These are phyloP conservation scores for Coleophora flavipennella DNA, from an alignment of 2,888 invertebrate genomes.

Conservation along the genomic window DNA sequence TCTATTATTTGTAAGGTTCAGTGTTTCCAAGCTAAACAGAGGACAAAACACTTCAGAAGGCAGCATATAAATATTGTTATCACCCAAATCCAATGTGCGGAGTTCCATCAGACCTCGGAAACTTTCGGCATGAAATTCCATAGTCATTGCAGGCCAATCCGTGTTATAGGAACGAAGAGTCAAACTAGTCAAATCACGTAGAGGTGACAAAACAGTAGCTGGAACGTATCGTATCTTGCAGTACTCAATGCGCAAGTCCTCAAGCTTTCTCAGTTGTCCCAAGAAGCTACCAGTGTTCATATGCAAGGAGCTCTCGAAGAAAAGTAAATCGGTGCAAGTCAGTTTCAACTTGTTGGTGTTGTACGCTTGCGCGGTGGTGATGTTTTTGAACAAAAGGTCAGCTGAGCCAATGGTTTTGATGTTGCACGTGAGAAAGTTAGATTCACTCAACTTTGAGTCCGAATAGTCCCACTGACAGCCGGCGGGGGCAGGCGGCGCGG, in stretches of 20 bases:
- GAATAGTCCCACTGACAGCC: slow-evolving; percentile 83
- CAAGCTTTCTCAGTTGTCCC: slow-evolving; percentile 77
- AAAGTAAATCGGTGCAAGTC: slow-evolving; percentile 81
- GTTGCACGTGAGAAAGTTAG: slow-evolving; percentile 77
- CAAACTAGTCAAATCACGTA: slow-evolving; percentile 78
- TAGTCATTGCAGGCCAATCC: slow-evolving; percentile 85
- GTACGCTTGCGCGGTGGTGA: slow-evolving; percentile 80
- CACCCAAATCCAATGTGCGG: slow-evolving; percentile 78
- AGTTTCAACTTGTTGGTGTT: slow-evolving; percentile 78
- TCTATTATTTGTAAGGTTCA: slow-evolving; percentile 84
- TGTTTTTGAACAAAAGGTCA: slow-evolving; percentile 78
- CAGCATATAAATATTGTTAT: slow-evolving; percentile 83
- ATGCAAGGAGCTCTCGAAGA: slow-evolving; percentile 81
- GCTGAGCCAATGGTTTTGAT: slow-evolving; percentile 81
- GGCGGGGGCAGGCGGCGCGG: slow-evolving; percentile 75
- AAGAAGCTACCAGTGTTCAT: slow-evolving; percentile 75
- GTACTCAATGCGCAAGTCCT: slow-evolving; percentile 81
- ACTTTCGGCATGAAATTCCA: slow-evolving; percentile 83
- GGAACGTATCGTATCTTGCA: slow-evolving; percentile 85
- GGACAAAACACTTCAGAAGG: slow-evolving; percentile 83
- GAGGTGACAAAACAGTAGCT: slow-evolving; percentile 77
- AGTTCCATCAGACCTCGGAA: slow-evolving; percentile 80
- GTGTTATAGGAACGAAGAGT: slow-evolving; percentile 82
- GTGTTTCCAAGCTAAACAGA: slow-evolving; percentile 75
- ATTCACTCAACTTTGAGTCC: slow-evolving; percentile 70